Evolutionary conservation across 2,888 invertebrate species (phyloP).

Genomic region (Lasioglossum oenotherae): DNA sequence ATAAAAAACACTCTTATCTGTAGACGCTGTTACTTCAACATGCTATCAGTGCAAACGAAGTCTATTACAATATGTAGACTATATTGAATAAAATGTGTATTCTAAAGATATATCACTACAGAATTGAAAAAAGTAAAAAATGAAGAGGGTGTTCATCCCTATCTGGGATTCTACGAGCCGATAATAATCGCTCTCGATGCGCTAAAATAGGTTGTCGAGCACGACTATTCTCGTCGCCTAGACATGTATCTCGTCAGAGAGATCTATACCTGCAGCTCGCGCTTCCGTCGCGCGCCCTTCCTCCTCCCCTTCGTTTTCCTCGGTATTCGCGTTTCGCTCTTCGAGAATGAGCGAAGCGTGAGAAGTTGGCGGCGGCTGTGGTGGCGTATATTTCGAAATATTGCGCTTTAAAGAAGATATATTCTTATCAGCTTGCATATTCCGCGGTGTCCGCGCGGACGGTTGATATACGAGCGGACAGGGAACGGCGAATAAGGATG

Average conservation of each 20-base stretch:
- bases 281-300: neutral
- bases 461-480: neutral
- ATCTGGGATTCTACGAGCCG: neutral
- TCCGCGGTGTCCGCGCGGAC: neutral
- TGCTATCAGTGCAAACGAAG: neutral
- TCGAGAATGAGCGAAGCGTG: neutral
- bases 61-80: neutral
- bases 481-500: conserved; percentile 8
- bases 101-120: neutral
- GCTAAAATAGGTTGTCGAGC: neutral
- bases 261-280: neutral
- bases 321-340: neutral
- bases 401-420: conserved; percentile 36
- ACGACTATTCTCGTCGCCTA: neutral
- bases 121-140: neutral
- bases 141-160: neutral
- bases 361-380: neutral
- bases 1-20: neutral
- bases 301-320: neutral
- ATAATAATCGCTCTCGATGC: neutral
- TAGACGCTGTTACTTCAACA: no score
- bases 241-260: neutral
- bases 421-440: conserved; percentile 1
- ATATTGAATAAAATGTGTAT: neutral
- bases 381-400: conserved; percentile 19